Percentiles rank a stretch among this genome's conserved stretches.
These are phyloP conservation scores for Chloebia gouldiae DNA, from an alignment of 2,113 vertebrate genomes.

Conservation along the genomic window DNA sequence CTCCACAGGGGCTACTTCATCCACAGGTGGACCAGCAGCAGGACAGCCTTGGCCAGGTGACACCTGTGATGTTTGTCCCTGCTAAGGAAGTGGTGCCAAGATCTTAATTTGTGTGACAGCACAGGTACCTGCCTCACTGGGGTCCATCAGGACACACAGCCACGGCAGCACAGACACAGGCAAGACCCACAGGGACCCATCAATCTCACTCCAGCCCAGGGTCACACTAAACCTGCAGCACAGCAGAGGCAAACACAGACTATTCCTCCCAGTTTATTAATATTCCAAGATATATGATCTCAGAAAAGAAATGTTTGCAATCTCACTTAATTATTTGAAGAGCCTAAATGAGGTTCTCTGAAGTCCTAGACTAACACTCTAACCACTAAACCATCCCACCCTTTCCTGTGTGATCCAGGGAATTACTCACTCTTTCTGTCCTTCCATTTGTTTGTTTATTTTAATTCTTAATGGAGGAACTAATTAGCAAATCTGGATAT, in stretches of 20 bases:
- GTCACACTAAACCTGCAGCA: background rate
- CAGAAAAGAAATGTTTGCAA: background rate
- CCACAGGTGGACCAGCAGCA: background rate
- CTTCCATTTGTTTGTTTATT: slow-evolving; percentile 45
- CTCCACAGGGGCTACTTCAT: background rate
- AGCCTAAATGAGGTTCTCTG: slow-evolving; percentile 15
- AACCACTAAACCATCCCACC: slow-evolving; percentile 26
- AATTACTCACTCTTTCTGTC: slow-evolving; percentile 34
- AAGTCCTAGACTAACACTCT: background rate
- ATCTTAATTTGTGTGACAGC: background rate
- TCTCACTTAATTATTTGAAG: slow-evolving; percentile 7
- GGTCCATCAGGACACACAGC: background rate
- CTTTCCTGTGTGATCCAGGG: slow-evolving; percentile 46
- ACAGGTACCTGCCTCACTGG: background rate
- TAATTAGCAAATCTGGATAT: slow-evolving; percentile 16
- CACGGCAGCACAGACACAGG: accelerated
- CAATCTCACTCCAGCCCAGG: background rate
- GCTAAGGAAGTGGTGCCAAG: background rate
- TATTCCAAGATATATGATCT: background rate
- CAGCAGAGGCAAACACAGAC: background rate
- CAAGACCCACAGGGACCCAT: accelerated
- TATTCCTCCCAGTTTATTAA: background rate
- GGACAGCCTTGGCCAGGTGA: background rate
- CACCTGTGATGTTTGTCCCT: accelerated
- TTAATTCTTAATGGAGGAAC: slow-evolving; percentile 24